Percentiles rank a stretch among this genome's conserved stretches.
phyloP scores from a whole-genome alignment of 2,113 vertebrate species.

The Aix galericulata region DNA sequence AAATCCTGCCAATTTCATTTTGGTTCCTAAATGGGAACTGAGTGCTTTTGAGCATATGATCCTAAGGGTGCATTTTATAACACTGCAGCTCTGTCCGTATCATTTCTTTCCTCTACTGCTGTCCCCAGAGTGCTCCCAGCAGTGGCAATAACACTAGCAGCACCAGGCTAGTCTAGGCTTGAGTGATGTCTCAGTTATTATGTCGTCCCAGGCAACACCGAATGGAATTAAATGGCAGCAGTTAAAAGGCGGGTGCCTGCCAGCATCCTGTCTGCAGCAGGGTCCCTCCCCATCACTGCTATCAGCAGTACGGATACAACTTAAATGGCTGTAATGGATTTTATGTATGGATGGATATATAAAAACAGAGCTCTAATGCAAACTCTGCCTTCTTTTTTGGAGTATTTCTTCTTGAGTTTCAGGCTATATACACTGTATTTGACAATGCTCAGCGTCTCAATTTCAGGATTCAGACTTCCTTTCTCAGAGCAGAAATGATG shows the following conservation, averaged over 20 bases:
- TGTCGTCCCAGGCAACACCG: neutral
- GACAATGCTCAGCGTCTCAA: neutral
- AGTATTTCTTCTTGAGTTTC: neutral
- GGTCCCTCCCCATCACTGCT: neutral
- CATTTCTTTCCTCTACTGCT: neutral
- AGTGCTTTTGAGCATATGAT: conserved; percentile 34
- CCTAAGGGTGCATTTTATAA: conserved; percentile 44
- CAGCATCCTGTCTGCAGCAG: neutral
- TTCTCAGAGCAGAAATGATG: neutral
- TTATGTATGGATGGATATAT: neutral
- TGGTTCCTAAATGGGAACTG: conserved; percentile 18
- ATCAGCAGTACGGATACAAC: neutral
- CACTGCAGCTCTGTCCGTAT: neutral
- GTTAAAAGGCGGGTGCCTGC: neutral
- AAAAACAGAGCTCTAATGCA: neutral
- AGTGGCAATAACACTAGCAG: neutral
- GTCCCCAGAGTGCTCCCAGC: neutral
- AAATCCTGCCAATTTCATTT: conserved; percentile 61
- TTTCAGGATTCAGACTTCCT: neutral
- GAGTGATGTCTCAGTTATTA: conserved; percentile 12
- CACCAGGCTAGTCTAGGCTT: neutral
- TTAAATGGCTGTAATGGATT: neutral
- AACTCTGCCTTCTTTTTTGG: neutral
- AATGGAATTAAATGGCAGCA: neutral
- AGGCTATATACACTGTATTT: neutral